Percentiles rank a stretch among this genome's conserved stretches.
Conservation (phyloP, 2,888 invertebrate species). For the Alcis repandata region DNA sequence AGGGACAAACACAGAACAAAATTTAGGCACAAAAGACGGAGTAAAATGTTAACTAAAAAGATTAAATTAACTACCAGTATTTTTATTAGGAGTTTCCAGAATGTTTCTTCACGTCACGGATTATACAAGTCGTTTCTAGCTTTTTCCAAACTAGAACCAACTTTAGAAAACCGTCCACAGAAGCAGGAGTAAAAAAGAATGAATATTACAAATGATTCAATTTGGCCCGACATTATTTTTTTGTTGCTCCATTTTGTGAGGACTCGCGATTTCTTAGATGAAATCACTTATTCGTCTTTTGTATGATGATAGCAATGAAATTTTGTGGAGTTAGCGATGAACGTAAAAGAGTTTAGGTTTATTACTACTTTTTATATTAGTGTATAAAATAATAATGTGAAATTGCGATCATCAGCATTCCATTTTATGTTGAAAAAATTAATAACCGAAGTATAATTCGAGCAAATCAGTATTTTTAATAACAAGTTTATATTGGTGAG, state of each 20-base stretch:
- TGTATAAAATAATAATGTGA: not conserved
- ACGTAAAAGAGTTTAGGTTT: slow-evolving; percentile 26
- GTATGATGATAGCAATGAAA: slow-evolving; percentile 65
- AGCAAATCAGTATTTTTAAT: too few species aligned
- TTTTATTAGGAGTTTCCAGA: too few species aligned
- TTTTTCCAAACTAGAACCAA: slow-evolving; percentile 35
- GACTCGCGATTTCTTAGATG: slow-evolving; percentile 68
- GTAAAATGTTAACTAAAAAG: too few species aligned
- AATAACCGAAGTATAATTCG: too few species aligned
- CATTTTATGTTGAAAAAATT: too few species aligned
- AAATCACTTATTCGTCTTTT: slow-evolving; percentile 72
- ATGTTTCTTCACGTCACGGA: too few species aligned
- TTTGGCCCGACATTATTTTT: slow-evolving; percentile 77
- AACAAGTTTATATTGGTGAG: too few species aligned
- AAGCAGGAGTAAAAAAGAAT: slow-evolving; percentile 72
- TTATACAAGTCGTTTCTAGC: slow-evolving; percentile 46
- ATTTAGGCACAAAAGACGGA: too few species aligned
- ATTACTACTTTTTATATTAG: slow-evolving; percentile 18
- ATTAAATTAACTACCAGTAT: too few species aligned
- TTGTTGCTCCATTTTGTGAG: slow-evolving; percentile 66
- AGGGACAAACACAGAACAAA: too few species aligned
- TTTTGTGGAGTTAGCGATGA: slow-evolving; percentile 49
- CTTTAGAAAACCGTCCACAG: slow-evolving; percentile 66
- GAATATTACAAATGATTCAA: slow-evolving; percentile 83
- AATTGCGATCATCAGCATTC: not conserved